phyloP scores from a whole-genome alignment of 2,113 vertebrate genomes.

The Neopipo cinnamomea region DNA sequence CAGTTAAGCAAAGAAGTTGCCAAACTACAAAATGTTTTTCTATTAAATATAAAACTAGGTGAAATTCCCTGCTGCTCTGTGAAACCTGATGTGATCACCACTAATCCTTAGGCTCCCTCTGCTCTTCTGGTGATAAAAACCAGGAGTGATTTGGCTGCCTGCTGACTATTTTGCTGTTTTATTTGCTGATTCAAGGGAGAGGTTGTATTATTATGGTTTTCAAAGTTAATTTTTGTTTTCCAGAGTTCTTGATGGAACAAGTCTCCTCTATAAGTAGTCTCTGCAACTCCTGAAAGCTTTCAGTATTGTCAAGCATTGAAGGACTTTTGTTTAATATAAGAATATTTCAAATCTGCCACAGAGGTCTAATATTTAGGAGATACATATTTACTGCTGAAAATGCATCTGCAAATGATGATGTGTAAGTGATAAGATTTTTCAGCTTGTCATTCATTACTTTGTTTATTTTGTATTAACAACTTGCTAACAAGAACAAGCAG shows the following conservation, averaged over 20 bases:
- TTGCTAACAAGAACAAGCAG: not conserved
- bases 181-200: not conserved
- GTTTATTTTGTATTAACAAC: not conserved
- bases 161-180: not conserved
- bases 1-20: not conserved
- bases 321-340: not conserved
- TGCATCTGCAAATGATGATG: not conserved
- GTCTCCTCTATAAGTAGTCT: not conserved
- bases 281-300: not conserved
- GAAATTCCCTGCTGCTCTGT: not conserved
- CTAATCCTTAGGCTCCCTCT: not conserved
- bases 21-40: not conserved
- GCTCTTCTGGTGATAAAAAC: slow-evolving; percentile 42
- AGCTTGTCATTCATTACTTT: not conserved
- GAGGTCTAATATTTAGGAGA: not conserved
- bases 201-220: not conserved
- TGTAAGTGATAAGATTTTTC: not conserved
- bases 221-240: not conserved
- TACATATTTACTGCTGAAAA: not conserved
- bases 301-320: not conserved
- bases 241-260: not conserved
- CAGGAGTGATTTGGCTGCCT: not conserved
- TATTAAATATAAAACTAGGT: not conserved
- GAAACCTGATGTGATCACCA: not conserved
- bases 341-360: not conserved